phyloP scores from a whole-genome alignment of 2,888 invertebrate genomes.

The Adela reaumurella region DNA sequence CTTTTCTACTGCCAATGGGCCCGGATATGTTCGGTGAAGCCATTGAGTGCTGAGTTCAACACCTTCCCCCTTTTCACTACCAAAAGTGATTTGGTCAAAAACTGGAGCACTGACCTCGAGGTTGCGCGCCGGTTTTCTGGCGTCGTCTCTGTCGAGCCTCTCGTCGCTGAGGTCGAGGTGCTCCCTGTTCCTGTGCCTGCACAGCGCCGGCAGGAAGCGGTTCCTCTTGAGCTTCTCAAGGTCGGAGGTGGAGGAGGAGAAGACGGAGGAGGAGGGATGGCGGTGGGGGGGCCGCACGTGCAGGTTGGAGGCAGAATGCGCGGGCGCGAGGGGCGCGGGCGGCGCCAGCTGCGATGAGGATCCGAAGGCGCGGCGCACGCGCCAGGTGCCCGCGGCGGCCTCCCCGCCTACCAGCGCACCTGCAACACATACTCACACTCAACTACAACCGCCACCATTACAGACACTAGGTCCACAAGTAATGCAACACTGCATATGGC shows the following conservation, averaged over 20 bases:
- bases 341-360: constrained; percentile 13
- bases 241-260: constrained; percentile 33
- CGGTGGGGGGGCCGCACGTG: constrained; percentile 11
- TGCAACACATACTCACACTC: constrained; percentile 5
- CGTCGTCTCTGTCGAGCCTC: constrained; percentile 19
- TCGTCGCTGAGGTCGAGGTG: constrained; percentile 46
- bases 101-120: constrained; percentile 6
- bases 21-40: no score
- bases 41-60: no score
- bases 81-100: no score
- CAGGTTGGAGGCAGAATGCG: constrained; percentile 5
- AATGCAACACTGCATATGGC: no score
- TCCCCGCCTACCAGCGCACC: constrained; percentile 12
- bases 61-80: no score
- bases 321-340: constrained; percentile 1
- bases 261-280: constrained; percentile 22
- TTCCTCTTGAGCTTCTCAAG: constrained; percentile 30
- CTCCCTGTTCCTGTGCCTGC: constrained; percentile 31
- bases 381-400: constrained; percentile 15
- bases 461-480: no score
- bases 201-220: constrained; percentile 34
- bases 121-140: constrained; percentile 12
- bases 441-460: no score
- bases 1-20: no score
- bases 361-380: constrained; percentile 15